Evolutionary conservation across 2,113 vertebrate genomes (phyloP), one percentile per base, ranked within the genome.

Genomic region (Scomber japonicus): DNA sequence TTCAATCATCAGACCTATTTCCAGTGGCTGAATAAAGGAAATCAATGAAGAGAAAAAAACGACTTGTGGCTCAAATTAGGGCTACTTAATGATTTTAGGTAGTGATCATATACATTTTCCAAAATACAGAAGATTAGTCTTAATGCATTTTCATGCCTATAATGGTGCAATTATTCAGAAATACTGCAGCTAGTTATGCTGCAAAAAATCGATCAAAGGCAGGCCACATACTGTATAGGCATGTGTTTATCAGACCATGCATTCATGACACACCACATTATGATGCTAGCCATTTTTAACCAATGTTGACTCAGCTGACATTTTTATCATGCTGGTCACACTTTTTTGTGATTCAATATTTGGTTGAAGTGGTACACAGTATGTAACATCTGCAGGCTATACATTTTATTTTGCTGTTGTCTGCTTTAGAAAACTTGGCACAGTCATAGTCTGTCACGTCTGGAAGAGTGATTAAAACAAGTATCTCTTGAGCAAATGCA

Each of bases 311-410:
- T 54, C 53, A 17, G 27, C 30, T 35, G 13, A 57, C 10, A 17
- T 48, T 40, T 55, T 79, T 60, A 55, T 68, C 71, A 61, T 67
- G 30, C 11, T 54, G 35, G 3, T 65, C 46, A 71, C n/a, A 53
- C n/a, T 9, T 40, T 9, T 40, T 7, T 40, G 35, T 40, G 7
- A 40, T 40, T 19, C 61, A 66, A 84, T 46, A n/a, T 54, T n/a
- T 53, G 53, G 35, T 21, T 65, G 27, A 65, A 46, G n/a, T 27
- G 3, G 16, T 30, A 40, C 51, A 14, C 16, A 1, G 11, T 51
- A 49, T 10, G 1, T 16, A 65, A 62, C 21, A 72, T 50, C 21
- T 67, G 49, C 16, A 40, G 35, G 6, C 35, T 9, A 40, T 21
- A n/a, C 19, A 3, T 35, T 49, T 65, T 17, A 24, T 19, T 46